Conservation (phyloP, 1,140 invertebrate genomes). For the Drosophila watanabei region DNA sequence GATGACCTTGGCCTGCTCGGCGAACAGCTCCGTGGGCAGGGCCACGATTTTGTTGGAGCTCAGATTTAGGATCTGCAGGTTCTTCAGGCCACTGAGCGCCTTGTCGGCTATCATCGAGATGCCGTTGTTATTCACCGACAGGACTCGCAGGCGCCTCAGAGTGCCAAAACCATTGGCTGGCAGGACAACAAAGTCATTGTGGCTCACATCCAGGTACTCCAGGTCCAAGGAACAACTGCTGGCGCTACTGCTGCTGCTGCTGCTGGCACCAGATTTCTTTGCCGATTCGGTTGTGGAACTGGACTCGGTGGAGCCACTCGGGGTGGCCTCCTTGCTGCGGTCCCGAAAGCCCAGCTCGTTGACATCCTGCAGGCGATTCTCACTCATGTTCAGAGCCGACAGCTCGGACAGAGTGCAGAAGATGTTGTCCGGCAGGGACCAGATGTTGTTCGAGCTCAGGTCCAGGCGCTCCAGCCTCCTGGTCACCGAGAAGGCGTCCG, state of each 20-base stretch:
- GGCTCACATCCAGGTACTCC: slow-evolving; percentile 93
- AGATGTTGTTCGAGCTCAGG: slow-evolving; percentile 95
- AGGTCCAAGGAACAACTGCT: slow-evolving; percentile 91
- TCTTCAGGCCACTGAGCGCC: slow-evolving; percentile 91
- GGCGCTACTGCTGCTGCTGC: slow-evolving; percentile 45
- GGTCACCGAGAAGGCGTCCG: slow-evolving; percentile 90
- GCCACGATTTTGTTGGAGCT: slow-evolving; percentile 95
- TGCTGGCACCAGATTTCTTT: slow-evolving; percentile 15
- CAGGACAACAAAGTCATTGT: slow-evolving; percentile 93
- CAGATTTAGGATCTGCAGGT: slow-evolving; percentile 92
- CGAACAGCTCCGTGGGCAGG: slow-evolving; percentile 93
- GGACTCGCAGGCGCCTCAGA: slow-evolving; percentile 90
- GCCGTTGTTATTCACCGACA: slow-evolving; percentile 93
- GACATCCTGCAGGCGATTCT: slow-evolving; percentile 94
- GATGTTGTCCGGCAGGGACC: slow-evolving; percentile 93
- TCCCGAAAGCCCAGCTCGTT: slow-evolving; percentile 92
- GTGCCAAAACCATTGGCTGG: slow-evolving; percentile 92
- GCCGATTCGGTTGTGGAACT: slow-evolving; percentile 62
- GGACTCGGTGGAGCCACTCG: slow-evolving; percentile 48
- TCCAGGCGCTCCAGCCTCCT: slow-evolving; percentile 93
- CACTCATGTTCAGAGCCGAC: slow-evolving; percentile 92
- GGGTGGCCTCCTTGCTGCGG: slow-evolving; percentile 81
- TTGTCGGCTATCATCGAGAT: slow-evolving; percentile 94
- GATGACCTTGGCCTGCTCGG: slow-evolving; percentile 91
- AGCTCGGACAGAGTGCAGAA: slow-evolving; percentile 94